Conservation (phyloP, 2,888 invertebrate genomes). For the Drosophila parthenogenetica region DNA sequence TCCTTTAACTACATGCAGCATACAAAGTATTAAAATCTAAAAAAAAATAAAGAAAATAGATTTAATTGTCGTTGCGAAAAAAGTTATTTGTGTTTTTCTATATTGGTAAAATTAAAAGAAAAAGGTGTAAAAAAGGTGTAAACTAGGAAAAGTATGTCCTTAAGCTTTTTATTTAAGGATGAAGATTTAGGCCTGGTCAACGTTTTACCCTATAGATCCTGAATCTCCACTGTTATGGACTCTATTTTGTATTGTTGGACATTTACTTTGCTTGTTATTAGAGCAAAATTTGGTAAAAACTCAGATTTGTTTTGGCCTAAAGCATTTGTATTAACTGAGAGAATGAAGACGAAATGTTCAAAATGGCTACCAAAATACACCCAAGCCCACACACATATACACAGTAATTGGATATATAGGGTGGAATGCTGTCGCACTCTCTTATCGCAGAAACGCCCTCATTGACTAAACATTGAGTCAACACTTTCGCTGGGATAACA, state of each 20-base stretch:
- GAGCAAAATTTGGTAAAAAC: neutral
- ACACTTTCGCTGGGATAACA: conserved; percentile 78
- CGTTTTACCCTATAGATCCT: no score
- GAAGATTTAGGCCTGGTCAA: no score
- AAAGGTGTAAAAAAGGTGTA: no score
- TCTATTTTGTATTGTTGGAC: conserved; percentile 40
- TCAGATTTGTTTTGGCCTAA: conserved; percentile 13
- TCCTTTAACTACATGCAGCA: no score
- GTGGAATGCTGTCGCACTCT: conserved; percentile 33
- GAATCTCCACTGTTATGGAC: conserved; percentile 22
- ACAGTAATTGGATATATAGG: conserved; percentile 9
- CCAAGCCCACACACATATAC: conserved; percentile 40
- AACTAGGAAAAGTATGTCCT: no score
- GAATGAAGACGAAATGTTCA: conserved; percentile 47
- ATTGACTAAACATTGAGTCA: conserved; percentile 81
- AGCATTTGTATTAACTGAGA: conserved; percentile 61
- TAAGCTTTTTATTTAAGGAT: no score
- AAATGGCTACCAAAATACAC: conserved; percentile 63
- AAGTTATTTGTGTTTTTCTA: no score
- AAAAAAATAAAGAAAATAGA: no score
- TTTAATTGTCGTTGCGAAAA: no score
- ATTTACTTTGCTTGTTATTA: conserved; percentile 8
- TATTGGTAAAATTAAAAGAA: no score
- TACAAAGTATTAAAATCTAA: no score
- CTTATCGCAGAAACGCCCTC: conserved; percentile 73